These are phyloP conservation scores for Adelognathus sp. DNA, from an alignment of 2,888 invertebrate species.

Conservation along the genomic window DNA sequence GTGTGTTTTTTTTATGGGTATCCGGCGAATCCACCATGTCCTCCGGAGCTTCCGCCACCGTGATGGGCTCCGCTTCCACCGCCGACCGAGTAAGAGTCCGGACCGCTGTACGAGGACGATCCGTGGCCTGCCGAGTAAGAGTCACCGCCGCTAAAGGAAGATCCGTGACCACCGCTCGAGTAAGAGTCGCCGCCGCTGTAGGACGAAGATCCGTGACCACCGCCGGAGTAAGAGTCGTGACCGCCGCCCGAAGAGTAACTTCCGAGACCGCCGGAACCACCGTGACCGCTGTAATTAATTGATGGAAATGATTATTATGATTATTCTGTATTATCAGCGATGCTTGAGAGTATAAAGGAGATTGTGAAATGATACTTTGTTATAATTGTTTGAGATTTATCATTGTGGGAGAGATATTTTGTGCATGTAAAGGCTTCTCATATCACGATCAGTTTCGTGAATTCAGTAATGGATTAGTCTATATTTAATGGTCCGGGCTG, in stretches of 20 bases:
- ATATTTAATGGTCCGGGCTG: too few relatives aligned
- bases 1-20: constrained; percentile 70
- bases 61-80: constrained; percentile 42
- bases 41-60: constrained; percentile 37
- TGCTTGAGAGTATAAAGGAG: too few relatives aligned
- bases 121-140: constrained; percentile 30
- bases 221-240: constrained; percentile 39
- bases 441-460: too few relatives aligned
- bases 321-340: too few relatives aligned
- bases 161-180: constrained; percentile 36
- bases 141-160: constrained; percentile 10
- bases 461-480: too few relatives aligned
- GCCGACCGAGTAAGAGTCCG: constrained; percentile 32
- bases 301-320: too few relatives aligned
- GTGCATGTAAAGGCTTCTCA: too few relatives aligned
- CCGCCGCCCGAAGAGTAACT: constrained; percentile 32
- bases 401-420: too few relatives aligned
- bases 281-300: constrained; percentile 50
- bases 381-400: too few relatives aligned
- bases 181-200: constrained; percentile 34
- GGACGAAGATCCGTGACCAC: constrained; percentile 8
- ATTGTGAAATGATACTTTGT: too few relatives aligned
- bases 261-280: constrained; percentile 53
- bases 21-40: constrained; percentile 69
- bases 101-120: not conserved